phyloP scores from a whole-genome alignment of 2,888 invertebrate genomes.

The Melinaea marsaeus region DNA sequence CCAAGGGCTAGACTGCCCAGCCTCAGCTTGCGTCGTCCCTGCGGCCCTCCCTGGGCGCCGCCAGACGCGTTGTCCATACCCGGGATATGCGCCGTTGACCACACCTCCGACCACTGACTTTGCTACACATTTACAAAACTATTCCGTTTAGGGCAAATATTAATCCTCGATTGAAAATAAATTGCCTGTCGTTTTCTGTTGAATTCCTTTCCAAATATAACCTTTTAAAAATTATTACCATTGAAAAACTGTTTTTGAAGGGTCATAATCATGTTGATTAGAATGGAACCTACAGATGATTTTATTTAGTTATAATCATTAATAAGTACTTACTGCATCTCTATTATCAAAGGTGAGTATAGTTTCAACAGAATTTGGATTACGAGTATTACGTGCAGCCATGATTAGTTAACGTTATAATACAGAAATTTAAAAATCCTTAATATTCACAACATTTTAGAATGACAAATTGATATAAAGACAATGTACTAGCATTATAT shows the following conservation, averaged over 20 bases:
- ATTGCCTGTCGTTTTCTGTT: no score
- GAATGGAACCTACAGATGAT: no score
- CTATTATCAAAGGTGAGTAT: slow-evolving; percentile 59
- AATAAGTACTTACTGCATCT: slow-evolving; percentile 46
- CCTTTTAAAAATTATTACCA: no score
- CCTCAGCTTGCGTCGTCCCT: slow-evolving; percentile 54
- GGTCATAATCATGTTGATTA: no score
- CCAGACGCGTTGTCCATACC: slow-evolving; percentile 55
- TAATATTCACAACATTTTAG: neutral
- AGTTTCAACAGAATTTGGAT: slow-evolving; percentile 52
- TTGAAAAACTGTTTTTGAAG: no score
- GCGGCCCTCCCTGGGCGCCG: slow-evolving; percentile 34
- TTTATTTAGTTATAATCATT: neutral
- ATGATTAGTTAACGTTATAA: neutral
- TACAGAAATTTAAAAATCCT: neutral
- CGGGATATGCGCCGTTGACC: slow-evolving; percentile 61
- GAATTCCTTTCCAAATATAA: no score
- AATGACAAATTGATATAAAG: neutral
- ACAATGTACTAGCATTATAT: no score
- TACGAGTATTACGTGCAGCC: slow-evolving; percentile 15
- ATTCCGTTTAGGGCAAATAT: neutral
- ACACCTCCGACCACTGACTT: slow-evolving; percentile 61
- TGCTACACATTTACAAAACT: slow-evolving; percentile 29
- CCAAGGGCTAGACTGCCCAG: slow-evolving; percentile 55
- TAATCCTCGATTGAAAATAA: neutral